Evolutionary conservation across 2,797 vertebrate species (phyloP).

Genomic region (Muscicapa striata): DNA sequence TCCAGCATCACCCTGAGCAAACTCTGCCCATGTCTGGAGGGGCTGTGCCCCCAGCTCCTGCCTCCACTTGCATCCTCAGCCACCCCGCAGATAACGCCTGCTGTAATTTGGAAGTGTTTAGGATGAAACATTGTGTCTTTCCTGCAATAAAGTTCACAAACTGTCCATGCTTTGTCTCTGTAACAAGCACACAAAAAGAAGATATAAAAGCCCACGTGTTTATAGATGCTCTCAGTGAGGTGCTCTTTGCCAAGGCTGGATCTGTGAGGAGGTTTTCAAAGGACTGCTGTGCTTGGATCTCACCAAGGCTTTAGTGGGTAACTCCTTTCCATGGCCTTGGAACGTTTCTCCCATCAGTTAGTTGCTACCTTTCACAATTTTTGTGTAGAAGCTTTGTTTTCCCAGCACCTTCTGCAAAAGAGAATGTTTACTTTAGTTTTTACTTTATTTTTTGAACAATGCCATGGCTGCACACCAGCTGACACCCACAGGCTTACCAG

Average conservation of each 20-base stretch:
- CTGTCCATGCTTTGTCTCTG: background rate
- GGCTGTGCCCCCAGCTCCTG: background rate
- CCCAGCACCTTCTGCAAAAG: background rate
- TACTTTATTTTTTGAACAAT: background rate
- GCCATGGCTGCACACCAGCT: background rate
- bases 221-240: background rate
- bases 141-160: constrained; percentile 20
- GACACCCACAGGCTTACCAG: background rate
- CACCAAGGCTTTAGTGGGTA: background rate
- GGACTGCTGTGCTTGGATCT: background rate
- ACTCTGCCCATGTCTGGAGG: background rate
- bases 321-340: background rate
- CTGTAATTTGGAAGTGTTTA: background rate
- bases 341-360: accelerated
- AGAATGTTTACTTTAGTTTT: background rate
- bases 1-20: background rate
- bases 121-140: background rate
- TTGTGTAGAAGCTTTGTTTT: background rate
- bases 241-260: background rate
- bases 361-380: background rate
- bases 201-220: background rate
- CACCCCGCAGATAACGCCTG: background rate
- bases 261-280: background rate
- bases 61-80: background rate
- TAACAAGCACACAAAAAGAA: background rate